These are phyloP conservation scores for Proterorhinus semilunaris DNA, from an alignment of 2,113 vertebrate species.

Conservation along the genomic window DNA sequence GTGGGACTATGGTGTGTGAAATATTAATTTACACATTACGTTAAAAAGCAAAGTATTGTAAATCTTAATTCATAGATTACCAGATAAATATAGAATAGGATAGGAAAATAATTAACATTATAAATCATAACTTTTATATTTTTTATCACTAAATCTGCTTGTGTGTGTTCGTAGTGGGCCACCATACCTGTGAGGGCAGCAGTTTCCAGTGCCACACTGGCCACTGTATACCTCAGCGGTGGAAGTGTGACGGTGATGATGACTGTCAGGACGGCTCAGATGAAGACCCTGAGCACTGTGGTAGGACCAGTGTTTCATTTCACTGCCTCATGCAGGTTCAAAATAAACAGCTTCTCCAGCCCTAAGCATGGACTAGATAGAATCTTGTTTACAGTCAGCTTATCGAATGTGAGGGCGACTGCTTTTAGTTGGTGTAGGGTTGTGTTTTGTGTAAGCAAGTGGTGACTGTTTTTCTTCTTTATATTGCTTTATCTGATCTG, in stretches of 20 bases:
- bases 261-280: slow-evolving; percentile 96
- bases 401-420: neutral
- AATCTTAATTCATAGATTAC: no score
- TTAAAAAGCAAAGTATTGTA: no score
- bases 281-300: slow-evolving; percentile 83
- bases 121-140: neutral
- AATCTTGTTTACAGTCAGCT: neutral
- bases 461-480: neutral
- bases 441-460: neutral
- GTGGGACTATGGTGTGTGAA: no score
- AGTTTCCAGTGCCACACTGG: slow-evolving; percentile 95
- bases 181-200: slow-evolving; percentile 91
- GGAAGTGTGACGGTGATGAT: slow-evolving; percentile 91
- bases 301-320: slow-evolving; percentile 56
- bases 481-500: neutral
- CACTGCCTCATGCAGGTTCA: neutral
- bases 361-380: neutral
- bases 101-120: no score
- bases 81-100: no score
- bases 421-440: neutral
- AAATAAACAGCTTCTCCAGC: neutral
- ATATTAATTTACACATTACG: no score
- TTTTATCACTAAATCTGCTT: neutral
- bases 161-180: slow-evolving; percentile 78
- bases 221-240: slow-evolving; percentile 94